phyloP scores from a whole-genome alignment of 1,140 invertebrate genomes.

The Apolygus lucorum region DNA sequence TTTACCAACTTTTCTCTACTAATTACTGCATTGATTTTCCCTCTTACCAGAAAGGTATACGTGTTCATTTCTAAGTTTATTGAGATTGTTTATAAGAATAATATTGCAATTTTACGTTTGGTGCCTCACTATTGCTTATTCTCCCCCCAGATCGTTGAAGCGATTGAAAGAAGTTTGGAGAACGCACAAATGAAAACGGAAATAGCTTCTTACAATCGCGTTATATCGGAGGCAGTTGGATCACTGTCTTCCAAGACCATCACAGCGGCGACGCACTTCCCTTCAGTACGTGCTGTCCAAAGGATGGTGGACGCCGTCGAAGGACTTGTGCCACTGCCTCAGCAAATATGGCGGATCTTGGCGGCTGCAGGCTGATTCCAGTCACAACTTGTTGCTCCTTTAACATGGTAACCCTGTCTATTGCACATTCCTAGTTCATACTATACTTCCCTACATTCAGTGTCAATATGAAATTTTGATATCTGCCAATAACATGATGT shows the following conservation, averaged over 20 bases:
- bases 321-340: slow-evolving; percentile 38
- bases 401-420: no score
- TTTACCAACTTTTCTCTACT: no score
- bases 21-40: no score
- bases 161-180: slow-evolving; percentile 69
- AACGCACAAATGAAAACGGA: slow-evolving; percentile 60
- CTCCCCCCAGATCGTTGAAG: slow-evolving; percentile 91
- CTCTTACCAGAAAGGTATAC: no score
- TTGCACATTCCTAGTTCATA: no score
- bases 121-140: no score
- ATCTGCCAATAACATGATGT: no score
- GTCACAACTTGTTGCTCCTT: background rate
- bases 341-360: slow-evolving; percentile 57
- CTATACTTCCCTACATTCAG: no score
- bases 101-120: no score
- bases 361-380: background rate
- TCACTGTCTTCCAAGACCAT: slow-evolving; percentile 80
- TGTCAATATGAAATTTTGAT: no score
- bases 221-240: slow-evolving; percentile 72
- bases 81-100: no score
- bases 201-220: slow-evolving; percentile 69
- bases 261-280: slow-evolving; percentile 80
- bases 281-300: slow-evolving; percentile 77
- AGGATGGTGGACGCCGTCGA: slow-evolving; percentile 85
- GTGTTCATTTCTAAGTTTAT: no score